Base-by-base conservation (phyloP, 2,113 vertebrate genomes). In the Cynopterus brachyotis region DNA sequence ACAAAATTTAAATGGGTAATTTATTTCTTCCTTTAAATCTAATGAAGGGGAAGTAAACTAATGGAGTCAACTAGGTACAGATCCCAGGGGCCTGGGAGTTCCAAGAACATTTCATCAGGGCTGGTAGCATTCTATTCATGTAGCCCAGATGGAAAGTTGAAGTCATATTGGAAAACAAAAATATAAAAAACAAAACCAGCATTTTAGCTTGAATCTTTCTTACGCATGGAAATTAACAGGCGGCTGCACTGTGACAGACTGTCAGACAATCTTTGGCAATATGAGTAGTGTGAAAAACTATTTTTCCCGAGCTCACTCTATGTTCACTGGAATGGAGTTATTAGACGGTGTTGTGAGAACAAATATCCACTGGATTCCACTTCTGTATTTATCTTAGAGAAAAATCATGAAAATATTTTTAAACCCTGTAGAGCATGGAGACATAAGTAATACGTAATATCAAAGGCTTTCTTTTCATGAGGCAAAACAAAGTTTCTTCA, bases 401-500 rank as follows among this genome's bases (percentile, higher is more conserved):
- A 94, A 76, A 75, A 30, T 76, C 32, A 17, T 37, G 35, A 42
- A 72, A 62, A 0, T 95, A 69, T 22, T 19, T 57, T 1, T 6
- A 5, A 60, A 32, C 50, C 15, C 59, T 87, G 19, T 26, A 92
- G 59, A 66, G 30, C 4, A 19, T 4, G 1, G 50, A 64, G 67
- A 37, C 60, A 97, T 75, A 78, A 94, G 47, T 59, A 76, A 78
- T 13, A 32, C 79, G 9, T 0, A 24, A 35, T 22, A 37, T 3
- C 28, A 13, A 88, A 32, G 17, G 16, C 64, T 96, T 97, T 89
- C n/a, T 89, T 96, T 57, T 91, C 47, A 93, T 57, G 13, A 98
- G 81, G 32, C 69, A 73, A 97, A 76, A 30, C 6, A 62, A 67
- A 76, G 22, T 13, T 32, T 28, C 42, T 28, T 62, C 13, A 4